Evolutionary conservation across 2,113 vertebrate species (phyloP).

Genomic region (Lophochroa leadbeateri): DNA sequence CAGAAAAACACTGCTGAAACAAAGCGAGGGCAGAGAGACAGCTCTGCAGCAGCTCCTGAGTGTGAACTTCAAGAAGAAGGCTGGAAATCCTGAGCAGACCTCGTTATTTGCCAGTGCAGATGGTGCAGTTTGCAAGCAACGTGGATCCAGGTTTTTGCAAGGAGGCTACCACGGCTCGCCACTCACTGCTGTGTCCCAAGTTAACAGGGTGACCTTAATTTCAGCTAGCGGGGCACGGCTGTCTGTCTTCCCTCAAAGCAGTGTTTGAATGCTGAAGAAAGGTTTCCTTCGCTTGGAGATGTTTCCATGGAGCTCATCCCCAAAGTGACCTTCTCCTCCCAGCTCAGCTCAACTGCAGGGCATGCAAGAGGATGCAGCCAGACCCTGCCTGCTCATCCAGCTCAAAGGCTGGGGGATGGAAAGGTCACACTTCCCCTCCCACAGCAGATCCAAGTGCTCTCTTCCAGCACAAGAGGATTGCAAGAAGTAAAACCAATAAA

Average conservation of each 20-base stretch:
- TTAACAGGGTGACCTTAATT: not conserved
- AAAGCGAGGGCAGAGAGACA: not conserved
- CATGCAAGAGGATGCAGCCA: too few relatives aligned
- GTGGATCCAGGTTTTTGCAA: not conserved
- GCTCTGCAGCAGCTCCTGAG: not conserved
- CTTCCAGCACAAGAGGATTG: not conserved
- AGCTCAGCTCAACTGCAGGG: not conserved
- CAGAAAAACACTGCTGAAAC: rapidly evolving
- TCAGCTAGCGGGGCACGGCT: not conserved
- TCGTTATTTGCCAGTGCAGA: not conserved
- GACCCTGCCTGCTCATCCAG: not conserved
- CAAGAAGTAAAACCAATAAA: not conserved
- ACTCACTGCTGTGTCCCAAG: rapidly evolving
- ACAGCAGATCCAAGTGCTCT: not conserved
- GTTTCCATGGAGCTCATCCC: not conserved
- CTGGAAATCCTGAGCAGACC: not conserved
- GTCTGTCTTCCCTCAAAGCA: not conserved
- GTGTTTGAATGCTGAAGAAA: not conserved
- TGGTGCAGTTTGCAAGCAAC: not conserved
- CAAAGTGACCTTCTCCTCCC: not conserved
- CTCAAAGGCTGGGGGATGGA: not conserved
- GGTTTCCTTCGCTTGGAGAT: rapidly evolving
- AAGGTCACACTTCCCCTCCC: not conserved
- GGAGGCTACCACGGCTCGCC: not conserved
- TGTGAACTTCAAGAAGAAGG: rapidly evolving